Evolutionary conservation across 1,140 invertebrate species (phyloP), one percentile per base, ranked within the genome.

Genomic region (Hylaeus volcanicus): DNA sequence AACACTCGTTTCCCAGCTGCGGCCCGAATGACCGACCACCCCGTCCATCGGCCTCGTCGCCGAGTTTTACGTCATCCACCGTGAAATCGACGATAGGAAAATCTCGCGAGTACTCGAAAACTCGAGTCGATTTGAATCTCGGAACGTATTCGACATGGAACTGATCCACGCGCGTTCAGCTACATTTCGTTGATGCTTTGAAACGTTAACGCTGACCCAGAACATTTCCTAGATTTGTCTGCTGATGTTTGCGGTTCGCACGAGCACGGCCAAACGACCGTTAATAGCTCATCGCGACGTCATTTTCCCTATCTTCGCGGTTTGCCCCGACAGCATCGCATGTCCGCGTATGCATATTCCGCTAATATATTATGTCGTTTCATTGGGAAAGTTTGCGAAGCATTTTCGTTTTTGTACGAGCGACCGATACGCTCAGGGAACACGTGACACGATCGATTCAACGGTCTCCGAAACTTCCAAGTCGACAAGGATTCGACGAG

Each of bases 11-110:
- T 66, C 15, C 1, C 63, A n/a, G 80, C 78, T 84, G 5, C 41
- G 14, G 75, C 83, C 69, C 81, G 75, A 85, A 82, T 85, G 82
- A 85, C 80, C 85, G 81, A 85, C 78, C 82, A 78, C 73, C 76
- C 74, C 58, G 70, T 81, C 74, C 79, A 64, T 53, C 37, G 53
- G 15, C 9, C 48, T 64, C 69, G 12, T 74, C 26, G 43, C 6
- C 63, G 41, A 63, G 65, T 63, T 84, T 74, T 74, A 79, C 65
- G 48, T 56, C 74, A 11, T 2, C 48, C 56, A 5, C 43, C 58
- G 48, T 37, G 70, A 65, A 65, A 53, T 12, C 58, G 65, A 51
- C 26, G 26, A 39, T 11, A 15, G 68, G 69, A 63, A 63, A 70
- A 26, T 26, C 26, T 26, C 26, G 26, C 26, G 26, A 26, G 26